Percentiles rank a stretch among this genome's conserved stretches.
phyloP scores from a whole-genome alignment of 2,113 vertebrate species.

The Coturnix japonica region DNA sequence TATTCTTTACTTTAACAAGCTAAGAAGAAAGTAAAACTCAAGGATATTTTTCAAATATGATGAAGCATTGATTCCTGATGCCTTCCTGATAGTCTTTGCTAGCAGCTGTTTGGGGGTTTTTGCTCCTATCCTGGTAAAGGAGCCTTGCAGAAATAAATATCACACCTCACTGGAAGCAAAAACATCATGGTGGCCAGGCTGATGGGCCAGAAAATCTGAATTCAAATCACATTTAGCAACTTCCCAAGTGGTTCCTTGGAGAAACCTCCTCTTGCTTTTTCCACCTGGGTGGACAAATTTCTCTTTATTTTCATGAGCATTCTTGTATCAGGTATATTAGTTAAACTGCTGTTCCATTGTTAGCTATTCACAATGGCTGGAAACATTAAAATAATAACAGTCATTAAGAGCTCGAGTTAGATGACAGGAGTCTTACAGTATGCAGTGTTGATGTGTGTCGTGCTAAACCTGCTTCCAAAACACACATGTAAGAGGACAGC shows the following conservation, averaged over 20 bases:
- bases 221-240: not conserved
- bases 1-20: not conserved
- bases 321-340: not conserved
- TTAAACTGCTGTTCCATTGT: not conserved
- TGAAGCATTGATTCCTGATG: not conserved
- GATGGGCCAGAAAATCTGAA: not conserved
- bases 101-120: not conserved
- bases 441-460: not conserved
- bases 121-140: not conserved
- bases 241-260: not conserved
- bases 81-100: not conserved
- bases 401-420: not conserved
- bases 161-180: not conserved
- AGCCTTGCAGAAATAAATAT: not conserved
- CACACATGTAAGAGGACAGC: not conserved
- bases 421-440: not conserved
- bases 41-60: not conserved
- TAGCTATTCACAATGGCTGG: not conserved
- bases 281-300: not conserved
- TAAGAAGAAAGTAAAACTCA: not conserved
- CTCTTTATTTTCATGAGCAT: not conserved
- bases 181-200: rapidly evolving
- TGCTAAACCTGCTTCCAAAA: not conserved
- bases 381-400: not conserved
- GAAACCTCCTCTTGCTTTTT: not conserved